phyloP scores from a whole-genome alignment of 2,888 invertebrate genomes.

The Iphiclides podalirius region DNA sequence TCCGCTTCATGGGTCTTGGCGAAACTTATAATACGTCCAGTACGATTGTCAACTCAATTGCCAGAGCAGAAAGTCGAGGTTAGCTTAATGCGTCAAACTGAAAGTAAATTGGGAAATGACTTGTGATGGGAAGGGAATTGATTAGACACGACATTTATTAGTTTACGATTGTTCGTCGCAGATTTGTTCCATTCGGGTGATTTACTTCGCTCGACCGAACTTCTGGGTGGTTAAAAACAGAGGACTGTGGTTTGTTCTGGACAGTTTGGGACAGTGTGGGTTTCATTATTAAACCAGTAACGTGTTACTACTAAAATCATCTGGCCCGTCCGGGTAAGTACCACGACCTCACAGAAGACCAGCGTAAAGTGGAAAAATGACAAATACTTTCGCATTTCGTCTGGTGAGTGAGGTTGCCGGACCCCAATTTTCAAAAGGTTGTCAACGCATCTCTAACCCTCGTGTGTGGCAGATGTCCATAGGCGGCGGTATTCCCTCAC shows the following conservation, averaged over 20 bases:
- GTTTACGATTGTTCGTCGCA: conserved; percentile 16
- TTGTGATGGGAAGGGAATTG: conserved; percentile 52
- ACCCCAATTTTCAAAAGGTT: no score
- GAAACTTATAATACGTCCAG: neutral
- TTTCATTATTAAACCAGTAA: no score
- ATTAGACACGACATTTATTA: conserved; percentile 43
- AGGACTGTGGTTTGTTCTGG: neutral
- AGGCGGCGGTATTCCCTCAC: no score
- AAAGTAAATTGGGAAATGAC: conserved; percentile 27
- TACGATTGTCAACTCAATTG: conserved; percentile 8
- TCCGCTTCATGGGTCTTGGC: conserved; percentile 14
- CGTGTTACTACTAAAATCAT: no score
- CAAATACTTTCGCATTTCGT: no score
- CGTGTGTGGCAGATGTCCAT: no score
- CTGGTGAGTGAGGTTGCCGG: no score
- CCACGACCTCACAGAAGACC: no score
- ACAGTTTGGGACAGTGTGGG: neutral
- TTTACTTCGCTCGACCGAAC: neutral
- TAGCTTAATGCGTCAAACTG: neutral
- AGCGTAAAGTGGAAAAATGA: no score
- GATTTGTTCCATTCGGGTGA: neutral
- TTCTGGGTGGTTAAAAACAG: conserved; percentile 4
- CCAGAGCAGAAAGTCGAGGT: neutral
- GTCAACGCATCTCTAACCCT: no score
- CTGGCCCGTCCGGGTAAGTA: no score